Conservation (phyloP, 2,888 invertebrate genomes). For the Plebejus melissa region DNA sequence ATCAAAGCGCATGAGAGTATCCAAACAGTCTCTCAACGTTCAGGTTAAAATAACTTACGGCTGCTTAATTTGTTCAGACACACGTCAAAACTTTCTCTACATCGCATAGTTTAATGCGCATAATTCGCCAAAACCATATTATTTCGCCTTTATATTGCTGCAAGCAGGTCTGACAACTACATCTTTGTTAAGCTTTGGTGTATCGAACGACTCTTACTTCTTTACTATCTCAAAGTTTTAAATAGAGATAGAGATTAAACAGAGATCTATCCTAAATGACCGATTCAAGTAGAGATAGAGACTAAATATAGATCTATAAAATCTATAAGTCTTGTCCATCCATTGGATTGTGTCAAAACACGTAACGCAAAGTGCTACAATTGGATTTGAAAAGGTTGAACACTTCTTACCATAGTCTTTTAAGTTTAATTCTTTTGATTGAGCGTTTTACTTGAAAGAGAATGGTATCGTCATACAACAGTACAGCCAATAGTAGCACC, state of each 20-base stretch:
- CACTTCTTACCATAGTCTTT: background rate
- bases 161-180: background rate
- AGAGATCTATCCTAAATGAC: background rate
- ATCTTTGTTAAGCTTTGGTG: background rate
- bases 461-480: background rate
- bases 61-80: slow-evolving; percentile 17
- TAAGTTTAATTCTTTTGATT: background rate
- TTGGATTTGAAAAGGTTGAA: background rate
- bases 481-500: background rate
- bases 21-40: slow-evolving; percentile 18
- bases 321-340: background rate
- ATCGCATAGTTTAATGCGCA: slow-evolving; percentile 3
- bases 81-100: slow-evolving; percentile 19
- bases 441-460: slow-evolving; percentile 5
- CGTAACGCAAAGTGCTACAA: background rate
- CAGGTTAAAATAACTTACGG: slow-evolving; percentile 16
- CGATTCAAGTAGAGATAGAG: too few species aligned
- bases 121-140: slow-evolving; percentile 10
- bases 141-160: background rate
- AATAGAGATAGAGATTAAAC: background rate
- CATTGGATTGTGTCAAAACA: background rate
- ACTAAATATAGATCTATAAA: too few species aligned
- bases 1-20: background rate
- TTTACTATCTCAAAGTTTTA: background rate
- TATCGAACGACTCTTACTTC: background rate